Conservation (phyloP, 2,888 invertebrate species). For the Drosophila engyochracea region DNA sequence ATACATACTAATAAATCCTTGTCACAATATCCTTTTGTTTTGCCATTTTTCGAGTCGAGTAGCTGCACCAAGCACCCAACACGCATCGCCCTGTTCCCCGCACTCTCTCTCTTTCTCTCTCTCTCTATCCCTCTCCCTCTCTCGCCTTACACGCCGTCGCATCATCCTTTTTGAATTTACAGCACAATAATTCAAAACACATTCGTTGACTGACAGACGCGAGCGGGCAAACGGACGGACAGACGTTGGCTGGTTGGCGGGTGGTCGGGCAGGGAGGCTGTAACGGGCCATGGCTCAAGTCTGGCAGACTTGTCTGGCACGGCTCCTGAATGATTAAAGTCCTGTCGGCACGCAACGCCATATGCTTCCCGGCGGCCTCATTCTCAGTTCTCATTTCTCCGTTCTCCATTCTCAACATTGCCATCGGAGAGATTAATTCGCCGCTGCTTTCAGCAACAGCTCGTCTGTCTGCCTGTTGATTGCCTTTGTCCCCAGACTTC, state of each 20-base stretch:
- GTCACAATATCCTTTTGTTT: slow-evolving; percentile 81
- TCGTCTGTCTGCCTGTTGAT: slow-evolving; percentile 47
- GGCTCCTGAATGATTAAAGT: slow-evolving; percentile 69
- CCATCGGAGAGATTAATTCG: slow-evolving; percentile 54
- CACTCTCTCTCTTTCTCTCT: background rate
- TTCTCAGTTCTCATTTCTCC: slow-evolving; percentile 26
- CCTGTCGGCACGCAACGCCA: slow-evolving; percentile 74
- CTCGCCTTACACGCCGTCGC: slow-evolving; percentile 16
- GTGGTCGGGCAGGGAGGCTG: background rate
- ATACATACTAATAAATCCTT: slow-evolving; percentile 74
- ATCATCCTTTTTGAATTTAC: slow-evolving; percentile 79
- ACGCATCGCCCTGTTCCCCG: background rate
- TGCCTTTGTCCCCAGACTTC: slow-evolving; percentile 25
- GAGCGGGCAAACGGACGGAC: slow-evolving; percentile 1
- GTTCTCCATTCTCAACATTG: background rate
- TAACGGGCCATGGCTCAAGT: slow-evolving; percentile 10
- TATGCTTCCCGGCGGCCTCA: slow-evolving; percentile 48
- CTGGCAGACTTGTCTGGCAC: slow-evolving; percentile 47
- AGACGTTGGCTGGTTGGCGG: background rate
- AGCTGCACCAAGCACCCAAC: slow-evolving; percentile 24
- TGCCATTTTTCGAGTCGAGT: slow-evolving; percentile 64
- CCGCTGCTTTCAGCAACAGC: slow-evolving; percentile 34
- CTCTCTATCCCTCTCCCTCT: background rate
- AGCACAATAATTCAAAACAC: slow-evolving; percentile 79
- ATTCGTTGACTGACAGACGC: slow-evolving; percentile 73